Percentiles rank a stretch among this genome's conserved stretches.
phyloP scores from a whole-genome alignment of 2,113 vertebrate genomes.

The Corythornis madagascariensis region DNA sequence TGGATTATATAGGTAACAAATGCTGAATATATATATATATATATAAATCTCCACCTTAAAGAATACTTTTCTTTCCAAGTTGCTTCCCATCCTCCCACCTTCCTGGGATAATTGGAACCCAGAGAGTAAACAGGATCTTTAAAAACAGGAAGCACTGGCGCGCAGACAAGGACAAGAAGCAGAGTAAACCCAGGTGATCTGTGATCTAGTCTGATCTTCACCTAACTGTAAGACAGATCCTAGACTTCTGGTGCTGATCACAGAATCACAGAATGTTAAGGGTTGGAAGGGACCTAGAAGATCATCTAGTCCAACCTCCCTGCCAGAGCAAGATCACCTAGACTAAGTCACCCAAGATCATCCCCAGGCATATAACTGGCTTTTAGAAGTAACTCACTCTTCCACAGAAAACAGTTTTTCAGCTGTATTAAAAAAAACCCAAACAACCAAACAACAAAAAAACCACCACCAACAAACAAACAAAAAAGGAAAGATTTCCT shows the following conservation, averaged over 20 bases:
- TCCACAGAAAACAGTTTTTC: neutral
- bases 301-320: too few species aligned
- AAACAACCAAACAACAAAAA: too few species aligned
- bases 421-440: neutral
- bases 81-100: constrained; percentile 61
- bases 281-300: too few species aligned
- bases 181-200: constrained; percentile 43
- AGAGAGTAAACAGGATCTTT: constrained; percentile 64
- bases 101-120: constrained; percentile 51
- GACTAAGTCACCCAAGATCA: too few species aligned
- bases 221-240: neutral
- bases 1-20: neutral
- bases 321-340: too few species aligned
- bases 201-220: rapidly evolving
- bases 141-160: constrained; percentile 66
- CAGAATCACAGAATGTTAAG: too few species aligned
- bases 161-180: constrained; percentile 26
- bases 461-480: too few species aligned
- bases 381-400: neutral
- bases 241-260: neutral
- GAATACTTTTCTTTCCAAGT: neutral
- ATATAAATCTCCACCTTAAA: neutral
- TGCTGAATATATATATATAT: neutral
- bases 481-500: neutral
- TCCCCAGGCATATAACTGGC: neutral